Conservation (phyloP, 2,888 invertebrate genomes). For the Lagria hirta region DNA sequence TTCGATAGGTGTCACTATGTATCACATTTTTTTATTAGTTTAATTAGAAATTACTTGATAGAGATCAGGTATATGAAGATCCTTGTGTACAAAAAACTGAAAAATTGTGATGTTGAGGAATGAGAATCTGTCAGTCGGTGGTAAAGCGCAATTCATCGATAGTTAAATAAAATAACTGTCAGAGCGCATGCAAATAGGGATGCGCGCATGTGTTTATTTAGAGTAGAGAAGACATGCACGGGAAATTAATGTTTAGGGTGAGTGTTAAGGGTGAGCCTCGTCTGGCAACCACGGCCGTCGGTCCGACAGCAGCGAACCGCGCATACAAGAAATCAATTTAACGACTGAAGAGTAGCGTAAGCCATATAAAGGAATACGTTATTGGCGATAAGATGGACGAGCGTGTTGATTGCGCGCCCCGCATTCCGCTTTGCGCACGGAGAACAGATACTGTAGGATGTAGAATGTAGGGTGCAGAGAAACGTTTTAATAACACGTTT, state of each 20-base stretch:
- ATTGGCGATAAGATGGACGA: constrained; percentile 49
- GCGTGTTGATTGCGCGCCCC: constrained; percentile 46
- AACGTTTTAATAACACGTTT: constrained; percentile 43
- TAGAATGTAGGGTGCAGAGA: constrained; percentile 30
- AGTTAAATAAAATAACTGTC: constrained; percentile 44
- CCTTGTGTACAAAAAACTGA: too few species aligned
- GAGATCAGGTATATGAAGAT: too few species aligned
- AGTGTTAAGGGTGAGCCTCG: constrained; percentile 43
- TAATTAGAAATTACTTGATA: too few species aligned
- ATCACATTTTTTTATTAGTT: too few species aligned
- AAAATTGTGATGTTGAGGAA: too few species aligned
- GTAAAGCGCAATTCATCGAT: constrained; percentile 38
- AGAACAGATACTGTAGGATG: constrained; percentile 31
- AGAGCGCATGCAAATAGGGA: constrained; percentile 45
- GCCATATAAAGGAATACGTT: constrained; percentile 49
- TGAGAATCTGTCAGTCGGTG: too few species aligned
- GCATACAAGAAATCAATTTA: constrained; percentile 47
- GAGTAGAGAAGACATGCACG: constrained; percentile 49
- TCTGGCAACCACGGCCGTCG: constrained; percentile 44
- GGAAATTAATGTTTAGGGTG: constrained; percentile 51
- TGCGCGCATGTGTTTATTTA: constrained; percentile 45
- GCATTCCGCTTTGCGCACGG: constrained; percentile 36
- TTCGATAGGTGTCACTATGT: too few species aligned
- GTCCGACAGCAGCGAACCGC: constrained; percentile 40
- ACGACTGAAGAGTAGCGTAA: constrained; percentile 38